Evolutionary conservation across 2,888 invertebrate species (phyloP), one percentile per base, ranked within the genome.

Genomic region (Craniophora ligustri): DNA sequence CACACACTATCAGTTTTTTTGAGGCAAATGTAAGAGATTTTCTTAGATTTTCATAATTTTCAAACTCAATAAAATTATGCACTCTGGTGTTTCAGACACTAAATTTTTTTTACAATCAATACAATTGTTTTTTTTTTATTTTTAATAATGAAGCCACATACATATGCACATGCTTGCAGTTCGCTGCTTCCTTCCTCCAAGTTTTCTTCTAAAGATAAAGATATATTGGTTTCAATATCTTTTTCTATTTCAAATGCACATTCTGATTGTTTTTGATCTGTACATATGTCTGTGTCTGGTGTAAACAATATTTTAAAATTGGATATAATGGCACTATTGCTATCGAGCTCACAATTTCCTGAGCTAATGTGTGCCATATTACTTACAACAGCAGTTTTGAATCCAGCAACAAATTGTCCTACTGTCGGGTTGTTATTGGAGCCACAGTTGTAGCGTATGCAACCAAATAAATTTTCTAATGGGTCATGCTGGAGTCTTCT

Each of bases 401-500:
- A 10, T 6, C 54, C 68, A 5, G 61, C 64, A 8, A 72, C 48
- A 53, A 75, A 75, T 54, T 73, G 72, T 0, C 40, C 60, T 13
- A 19, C 31, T 19, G 66, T 75, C 5, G 70, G 75, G 28, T 75
- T 76, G 10, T 16, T 42, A 50, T 73, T 73, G 1, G 70, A 58
- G 0, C 72, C 70, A 65, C 69, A 75, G 15, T 67, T 70, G 3
- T 34, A 54, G 0, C 70, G 23, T 16, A 67, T 64, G 23, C 51
- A 56, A 0, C 66, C 66, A 49, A 63, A 66, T 21, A 66, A 51
- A 51, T 75, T 69, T 51, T 71, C 72, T 1, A 75, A 18, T 0
- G 71, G 61, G 34, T 75, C 73, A 39, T 75, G 73, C 30, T 72
- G 61, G 1, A 74, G 11, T 16, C 64, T 45, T 42, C 71, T 40